These are phyloP conservation scores for Platichthys stellatus DNA, from an alignment of 2,113 vertebrate genomes.

Conservation along the genomic window DNA sequence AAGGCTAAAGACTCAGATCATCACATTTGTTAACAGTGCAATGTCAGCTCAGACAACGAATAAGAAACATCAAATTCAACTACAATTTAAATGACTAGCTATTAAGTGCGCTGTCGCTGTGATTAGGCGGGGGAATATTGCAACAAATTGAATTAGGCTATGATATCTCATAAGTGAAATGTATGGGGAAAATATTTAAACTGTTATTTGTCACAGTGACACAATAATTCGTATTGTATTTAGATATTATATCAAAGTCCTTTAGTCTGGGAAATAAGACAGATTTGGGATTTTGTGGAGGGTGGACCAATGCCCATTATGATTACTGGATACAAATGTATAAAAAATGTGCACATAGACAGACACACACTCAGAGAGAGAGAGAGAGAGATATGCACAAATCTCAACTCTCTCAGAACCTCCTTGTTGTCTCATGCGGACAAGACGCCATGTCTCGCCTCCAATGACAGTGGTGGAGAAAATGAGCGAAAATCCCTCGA, in stretches of 20 bases:
- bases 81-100: neutral
- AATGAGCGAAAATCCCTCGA: slow-evolving; percentile 65
- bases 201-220: slow-evolving; percentile 45
- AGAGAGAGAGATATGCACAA: slow-evolving; percentile 6
- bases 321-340: slow-evolving; percentile 41
- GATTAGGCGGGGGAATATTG: slow-evolving; percentile 8
- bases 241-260: slow-evolving; percentile 46
- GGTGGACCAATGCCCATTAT: slow-evolving; percentile 23
- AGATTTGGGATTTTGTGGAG: slow-evolving; percentile 43
- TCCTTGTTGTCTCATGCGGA: slow-evolving; percentile 41
- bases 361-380: neutral
- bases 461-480: slow-evolving; percentile 67
- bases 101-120: neutral
- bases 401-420: slow-evolving; percentile 55
- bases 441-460: slow-evolving; percentile 20
- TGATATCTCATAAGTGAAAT: slow-evolving; percentile 35
- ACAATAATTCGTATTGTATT: slow-evolving; percentile 28
- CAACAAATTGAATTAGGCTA: slow-evolving; percentile 30
- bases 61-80: slow-evolving; percentile 5
- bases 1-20: no score
- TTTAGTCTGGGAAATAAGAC: slow-evolving; percentile 39
- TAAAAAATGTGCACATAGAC: slow-evolving; percentile 15
- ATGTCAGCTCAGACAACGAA: neutral
- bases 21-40: no score
- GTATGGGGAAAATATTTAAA: slow-evolving; percentile 35